Evolutionary conservation across 2,888 invertebrate genomes (phyloP).

Genomic region (Rhingia campestris): DNA sequence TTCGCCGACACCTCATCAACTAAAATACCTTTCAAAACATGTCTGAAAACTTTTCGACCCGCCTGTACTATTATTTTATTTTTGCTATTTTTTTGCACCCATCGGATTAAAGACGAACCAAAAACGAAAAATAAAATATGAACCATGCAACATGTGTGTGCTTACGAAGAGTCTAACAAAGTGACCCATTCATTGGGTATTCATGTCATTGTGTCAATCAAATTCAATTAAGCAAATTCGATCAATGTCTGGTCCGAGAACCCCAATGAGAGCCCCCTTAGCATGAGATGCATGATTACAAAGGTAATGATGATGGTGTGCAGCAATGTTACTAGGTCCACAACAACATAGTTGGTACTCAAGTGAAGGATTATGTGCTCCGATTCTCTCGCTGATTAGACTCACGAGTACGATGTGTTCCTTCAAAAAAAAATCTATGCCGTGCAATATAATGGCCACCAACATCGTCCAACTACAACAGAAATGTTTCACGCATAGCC

Average conservation of each 20-base stretch:
- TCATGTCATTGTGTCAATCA: constrained; percentile 69
- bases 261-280: neutral
- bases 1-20: too few relatives aligned
- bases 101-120: constrained; percentile 21
- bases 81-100: constrained; percentile 8
- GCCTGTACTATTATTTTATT: constrained; percentile 7
- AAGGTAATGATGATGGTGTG: constrained; percentile 23
- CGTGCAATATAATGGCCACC: constrained; percentile 16
- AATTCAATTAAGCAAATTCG: constrained; percentile 67
- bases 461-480: neutral
- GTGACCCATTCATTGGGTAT: constrained; percentile 58
- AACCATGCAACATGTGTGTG: constrained; percentile 33
- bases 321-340: neutral
- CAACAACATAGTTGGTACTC: constrained; percentile 8
- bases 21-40: neutral
- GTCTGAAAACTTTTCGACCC: neutral
- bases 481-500: constrained; percentile 28
- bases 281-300: constrained; percentile 14
- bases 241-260: constrained; percentile 46
- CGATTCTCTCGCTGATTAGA: constrained; percentile 37
- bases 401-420: constrained; percentile 14
- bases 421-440: constrained; percentile 3
- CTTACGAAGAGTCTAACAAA: constrained; percentile 39
- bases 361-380: constrained; percentile 44
- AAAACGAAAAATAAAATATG: constrained; percentile 8